phyloP scores from a whole-genome alignment of 2,888 invertebrate species.

The Clunio marinus region DNA sequence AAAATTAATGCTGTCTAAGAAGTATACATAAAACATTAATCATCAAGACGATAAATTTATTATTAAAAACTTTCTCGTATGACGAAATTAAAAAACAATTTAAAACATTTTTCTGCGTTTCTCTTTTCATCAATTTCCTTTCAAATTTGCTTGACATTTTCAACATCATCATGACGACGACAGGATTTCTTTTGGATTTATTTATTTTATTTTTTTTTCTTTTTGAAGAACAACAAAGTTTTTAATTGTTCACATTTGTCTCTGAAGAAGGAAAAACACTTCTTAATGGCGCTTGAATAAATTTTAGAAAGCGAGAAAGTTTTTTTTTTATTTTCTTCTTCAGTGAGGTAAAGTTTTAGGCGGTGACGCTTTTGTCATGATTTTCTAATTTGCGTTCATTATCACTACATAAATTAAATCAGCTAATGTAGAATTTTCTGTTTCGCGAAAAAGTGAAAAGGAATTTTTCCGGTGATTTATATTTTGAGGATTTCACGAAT shows the following conservation, averaged over 20 bases:
- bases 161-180: not conserved
- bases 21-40: too few relatives aligned
- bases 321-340: not conserved
- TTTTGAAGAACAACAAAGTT: not conserved
- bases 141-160: not conserved
- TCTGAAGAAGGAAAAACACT: not conserved
- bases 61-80: not conserved
- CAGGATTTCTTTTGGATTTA: not conserved
- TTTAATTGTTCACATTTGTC: slow-evolving; percentile 24
- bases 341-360: not conserved
- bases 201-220: not conserved
- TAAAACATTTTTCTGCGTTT: not conserved
- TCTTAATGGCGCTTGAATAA: not conserved
- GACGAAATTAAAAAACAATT: not conserved
- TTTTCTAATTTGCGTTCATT: slow-evolving; percentile 20
- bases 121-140: not conserved
- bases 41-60: not conserved
- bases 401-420: slow-evolving; percentile 14
- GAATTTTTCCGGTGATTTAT: not conserved
- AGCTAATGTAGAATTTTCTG: not conserved
- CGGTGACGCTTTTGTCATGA: not conserved
- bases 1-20: too few relatives aligned
- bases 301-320: not conserved
- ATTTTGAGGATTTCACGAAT: too few relatives aligned
- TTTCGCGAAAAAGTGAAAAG: not conserved